Conservation (phyloP, 2,888 invertebrate species). For the Ophion ellenae region DNA sequence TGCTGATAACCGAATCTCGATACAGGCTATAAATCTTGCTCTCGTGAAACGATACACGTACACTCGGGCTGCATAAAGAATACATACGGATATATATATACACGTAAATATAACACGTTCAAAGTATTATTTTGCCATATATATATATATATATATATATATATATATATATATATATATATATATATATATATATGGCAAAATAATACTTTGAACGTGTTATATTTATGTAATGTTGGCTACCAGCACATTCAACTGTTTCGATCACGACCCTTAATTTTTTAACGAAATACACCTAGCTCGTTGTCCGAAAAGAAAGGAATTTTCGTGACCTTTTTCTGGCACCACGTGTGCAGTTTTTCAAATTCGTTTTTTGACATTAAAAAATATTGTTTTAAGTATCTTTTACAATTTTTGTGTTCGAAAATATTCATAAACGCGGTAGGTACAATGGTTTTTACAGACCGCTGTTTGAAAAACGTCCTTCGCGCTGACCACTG, state of each 20-base stretch:
- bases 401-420: too few species aligned
- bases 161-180: constrained; percentile 13
- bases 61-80: constrained; percentile 42
- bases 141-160: constrained; percentile 30
- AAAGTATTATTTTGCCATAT: too few species aligned
- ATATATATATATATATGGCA: constrained; percentile 17
- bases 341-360: too few species aligned
- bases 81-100: constrained; percentile 5
- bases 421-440: too few species aligned
- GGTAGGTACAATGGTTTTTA: too few species aligned
- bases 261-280: neutral
- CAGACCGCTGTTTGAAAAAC: too few species aligned
- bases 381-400: too few species aligned
- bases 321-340: too few species aligned
- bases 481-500: too few species aligned
- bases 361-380: too few species aligned
- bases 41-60: constrained; percentile 70
- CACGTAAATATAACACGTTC: too few species aligned
- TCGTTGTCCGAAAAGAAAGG: too few species aligned
- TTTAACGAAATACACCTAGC: neutral
- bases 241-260: neutral
- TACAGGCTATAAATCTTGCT: constrained; percentile 69
- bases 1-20: constrained; percentile 71
- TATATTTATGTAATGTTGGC: neutral
- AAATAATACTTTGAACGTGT: neutral